Evolutionary conservation across 2,113 vertebrate genomes (phyloP), one percentile per base, ranked within the genome.

Genomic region (Camelus dromedarius): DNA sequence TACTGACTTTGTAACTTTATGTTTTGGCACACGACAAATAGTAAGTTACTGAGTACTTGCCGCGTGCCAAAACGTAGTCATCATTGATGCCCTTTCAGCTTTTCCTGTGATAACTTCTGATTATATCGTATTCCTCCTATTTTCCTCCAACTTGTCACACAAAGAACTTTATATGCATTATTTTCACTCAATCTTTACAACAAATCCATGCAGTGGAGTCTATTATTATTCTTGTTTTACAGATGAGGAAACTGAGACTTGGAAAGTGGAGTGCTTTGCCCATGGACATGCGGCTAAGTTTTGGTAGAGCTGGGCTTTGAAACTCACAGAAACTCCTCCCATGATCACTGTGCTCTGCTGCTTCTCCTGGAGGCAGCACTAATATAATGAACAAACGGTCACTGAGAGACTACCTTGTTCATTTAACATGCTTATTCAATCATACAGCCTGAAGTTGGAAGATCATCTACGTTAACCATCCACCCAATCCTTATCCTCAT

Each of bases 211-310:
- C 7, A 54, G 30, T 32, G 8, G 64, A 67, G 32, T 75, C 83
- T 66, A 28, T 92, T 72, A 46, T 50, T 72, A 28, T 70, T 67
- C 6, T 56, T 88, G 18, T 58, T 92, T 77, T 75, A 62, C 11
- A 75, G 75, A 66, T 50, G 32, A 93, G 69, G 50, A 96, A 66
- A 93, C 50, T 8, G 8, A 91, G 58, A 83, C 62, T 50, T 92
- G 11, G n/a, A 75, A 32, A 28, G 50, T 28, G 28, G 67, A 87
- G 48, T 35, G n/a, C n/a, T 22, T 69, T 88, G 28, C 18, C n/a
- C 4, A 28, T 4, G 18, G 15, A 79, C 56, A 19, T 38, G 19
- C 22, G 38, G 8, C 50, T 62, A 26, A 46, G 19, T 16, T 48
- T 9, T 50, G 26, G 28, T 22, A 3, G 28, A 30, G 18, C 22